Percentiles rank a stretch among this genome's conserved stretches.
phyloP scores from a whole-genome alignment of 2,888 invertebrate genomes.

The Synanthedon formicaeformis region DNA sequence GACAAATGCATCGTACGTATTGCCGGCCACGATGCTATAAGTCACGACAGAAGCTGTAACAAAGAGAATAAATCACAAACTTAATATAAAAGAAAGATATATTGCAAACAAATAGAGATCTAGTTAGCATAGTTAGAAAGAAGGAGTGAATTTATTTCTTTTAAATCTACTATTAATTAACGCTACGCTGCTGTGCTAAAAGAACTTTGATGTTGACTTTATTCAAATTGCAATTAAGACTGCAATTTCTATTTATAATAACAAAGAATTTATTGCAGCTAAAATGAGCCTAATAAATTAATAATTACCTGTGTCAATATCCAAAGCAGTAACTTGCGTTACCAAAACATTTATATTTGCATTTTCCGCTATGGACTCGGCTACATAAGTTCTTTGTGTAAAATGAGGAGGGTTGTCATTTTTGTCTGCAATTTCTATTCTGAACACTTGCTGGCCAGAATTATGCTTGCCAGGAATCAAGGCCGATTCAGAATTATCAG shows the following conservation, averaged over 20 bases:
- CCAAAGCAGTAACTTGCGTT: slow-evolving; percentile 88
- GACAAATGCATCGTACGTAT: slow-evolving; percentile 86
- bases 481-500: slow-evolving; percentile 90
- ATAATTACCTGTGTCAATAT: slow-evolving; percentile 80
- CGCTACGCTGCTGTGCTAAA: no score
- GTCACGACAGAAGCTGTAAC: slow-evolving; percentile 80
- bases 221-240: not conserved
- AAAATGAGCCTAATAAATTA: not conserved
- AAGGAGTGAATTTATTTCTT: no score
- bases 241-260: not conserved
- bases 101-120: no score
- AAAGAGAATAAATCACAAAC: slow-evolving; percentile 1
- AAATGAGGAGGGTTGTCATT: slow-evolving; percentile 96
- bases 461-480: slow-evolving; percentile 76
- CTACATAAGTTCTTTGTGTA: slow-evolving; percentile 78
- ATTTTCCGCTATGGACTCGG: slow-evolving; percentile 83
- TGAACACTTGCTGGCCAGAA: slow-evolving; percentile 82
- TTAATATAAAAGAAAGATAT: not conserved
- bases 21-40: slow-evolving; percentile 90
- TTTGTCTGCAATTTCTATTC: slow-evolving; percentile 93
- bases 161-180: no score
- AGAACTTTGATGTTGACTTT: no score
- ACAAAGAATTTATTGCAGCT: slow-evolving; percentile 1
- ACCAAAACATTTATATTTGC: slow-evolving; percentile 86
- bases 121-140: no score